Evolutionary conservation across 2,797 vertebrate genomes (phyloP).

Genomic region (Oryzias sinensis): DNA sequence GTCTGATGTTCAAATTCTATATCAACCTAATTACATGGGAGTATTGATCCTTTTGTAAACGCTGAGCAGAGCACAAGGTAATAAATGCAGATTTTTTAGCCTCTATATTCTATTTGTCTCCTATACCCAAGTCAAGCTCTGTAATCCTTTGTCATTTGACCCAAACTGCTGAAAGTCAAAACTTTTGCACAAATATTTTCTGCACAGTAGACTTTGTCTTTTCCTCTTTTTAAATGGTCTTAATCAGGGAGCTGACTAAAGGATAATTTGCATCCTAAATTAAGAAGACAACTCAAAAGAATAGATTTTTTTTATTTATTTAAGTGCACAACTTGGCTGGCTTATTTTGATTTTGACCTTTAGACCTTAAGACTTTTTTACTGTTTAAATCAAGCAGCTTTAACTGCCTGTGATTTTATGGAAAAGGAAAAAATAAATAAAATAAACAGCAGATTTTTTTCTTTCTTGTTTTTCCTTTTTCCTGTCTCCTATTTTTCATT

Average conservation of each 20-base stretch:
- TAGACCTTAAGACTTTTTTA: constrained; percentile 17
- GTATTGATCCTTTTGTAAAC: not conserved
- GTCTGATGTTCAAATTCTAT: not conserved
- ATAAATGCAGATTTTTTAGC: not conserved
- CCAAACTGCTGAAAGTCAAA: constrained; percentile 49
- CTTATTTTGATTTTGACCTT: constrained; percentile 27
- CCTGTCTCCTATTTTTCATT: not conserved
- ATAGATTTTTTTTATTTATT: not conserved
- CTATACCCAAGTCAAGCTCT: no score
- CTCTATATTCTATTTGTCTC: not conserved
- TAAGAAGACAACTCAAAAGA: constrained; percentile 5
- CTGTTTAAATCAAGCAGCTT: constrained; percentile 41
- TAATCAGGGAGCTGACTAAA: constrained; percentile 7
- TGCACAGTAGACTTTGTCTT: constrained; percentile 32
- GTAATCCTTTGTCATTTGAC: constrained; percentile 1
- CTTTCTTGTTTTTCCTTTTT: constrained; percentile 8
- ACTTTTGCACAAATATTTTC: constrained; percentile 20
- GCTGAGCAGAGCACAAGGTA: not conserved
- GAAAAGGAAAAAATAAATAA: constrained; percentile 22
- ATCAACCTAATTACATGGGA: not conserved
- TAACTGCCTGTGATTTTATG: constrained; percentile 51
- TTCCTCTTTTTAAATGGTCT: constrained; percentile 11
- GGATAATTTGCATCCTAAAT: constrained; percentile 4
- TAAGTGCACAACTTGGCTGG: not conserved
- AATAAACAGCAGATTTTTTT: constrained; percentile 9